A percentile compares a stretch with the other conserved stretches of the same genome.
These are phyloP conservation scores for Catocala nupta DNA, from an alignment of 2,888 invertebrate species.

Conservation along the genomic window DNA sequence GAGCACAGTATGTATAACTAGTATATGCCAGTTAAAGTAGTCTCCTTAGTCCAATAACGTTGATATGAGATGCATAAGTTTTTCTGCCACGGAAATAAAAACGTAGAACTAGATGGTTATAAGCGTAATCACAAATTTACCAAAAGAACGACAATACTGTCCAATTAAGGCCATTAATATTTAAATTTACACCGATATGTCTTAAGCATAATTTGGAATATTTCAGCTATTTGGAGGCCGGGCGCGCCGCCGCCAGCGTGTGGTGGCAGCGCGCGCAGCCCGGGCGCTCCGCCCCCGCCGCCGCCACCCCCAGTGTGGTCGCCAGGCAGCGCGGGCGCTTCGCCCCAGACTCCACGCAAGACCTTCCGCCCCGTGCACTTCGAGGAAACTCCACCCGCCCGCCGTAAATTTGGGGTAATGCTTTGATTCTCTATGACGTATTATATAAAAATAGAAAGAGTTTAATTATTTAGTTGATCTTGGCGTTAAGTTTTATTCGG, in stretches of 20 bases:
- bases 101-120: too few relatives aligned
- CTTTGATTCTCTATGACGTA: too few relatives aligned
- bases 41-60: too few relatives aligned
- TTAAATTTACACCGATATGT: background rate
- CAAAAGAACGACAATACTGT: too few relatives aligned
- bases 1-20: background rate
- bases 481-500: too few relatives aligned
- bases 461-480: too few relatives aligned
- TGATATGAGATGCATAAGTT: too few relatives aligned
- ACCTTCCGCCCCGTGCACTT: slow-evolving; percentile 92
- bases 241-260: slow-evolving; percentile 73
- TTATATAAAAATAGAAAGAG: too few relatives aligned
- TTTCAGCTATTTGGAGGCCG: slow-evolving; percentile 81
- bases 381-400: slow-evolving; percentile 79
- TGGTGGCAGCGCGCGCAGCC: slow-evolving; percentile 73
- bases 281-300: slow-evolving; percentile 84
- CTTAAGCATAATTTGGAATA: slow-evolving; percentile 1
- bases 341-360: slow-evolving; percentile 91
- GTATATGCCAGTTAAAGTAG: too few relatives aligned
- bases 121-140: too few relatives aligned
- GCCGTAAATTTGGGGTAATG: slow-evolving; percentile 76
- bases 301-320: slow-evolving; percentile 92
- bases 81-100: too few relatives aligned
- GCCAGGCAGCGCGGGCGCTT: slow-evolving; percentile 91
- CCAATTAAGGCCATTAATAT: too few relatives aligned